Base-by-base conservation (phyloP, 2,888 invertebrate genomes). In the Operophtera brumata region DNA sequence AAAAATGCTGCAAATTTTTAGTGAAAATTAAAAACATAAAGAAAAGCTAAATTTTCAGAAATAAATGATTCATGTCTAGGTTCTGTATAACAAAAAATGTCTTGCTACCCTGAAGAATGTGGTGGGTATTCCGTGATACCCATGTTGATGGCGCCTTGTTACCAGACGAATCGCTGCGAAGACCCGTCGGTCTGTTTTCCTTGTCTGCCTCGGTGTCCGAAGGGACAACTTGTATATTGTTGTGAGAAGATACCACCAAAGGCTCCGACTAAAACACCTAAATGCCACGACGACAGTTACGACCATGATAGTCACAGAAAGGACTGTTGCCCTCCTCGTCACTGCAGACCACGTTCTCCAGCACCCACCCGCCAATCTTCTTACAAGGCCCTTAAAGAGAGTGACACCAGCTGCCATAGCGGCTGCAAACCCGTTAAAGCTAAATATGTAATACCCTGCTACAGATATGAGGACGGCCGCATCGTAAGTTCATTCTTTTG, bases 401-500 rank as follows among this genome's bases (percentile, higher is more conserved):
- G 39, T 70, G 69, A 35, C 53, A 61, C 59, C 2, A 68, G 69
- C 58, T 63, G 58, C 48, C 55, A 62, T 25, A 54, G 67, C 5
- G 39, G 55, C 12, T 79, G 77, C 65, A 76, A 70, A 55, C 80
- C 82, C 14, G 68, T 78, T 39, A 80, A 78, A 65, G 83, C 80
- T 2, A 88, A 89, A 78, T 89, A 88, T 57, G 79, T 89, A 30
- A 86, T 88, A 58, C 89, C 89, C 1, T 89, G 89, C 62, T 89
- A 88, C 57, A 75, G 88, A 68, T 90, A 89, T 39, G 89, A 89
- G 73, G 89, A 90, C 59, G 89, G 89, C 10, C 79, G 89, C 52
- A 86, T 89, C 59, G 89, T 90, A 81, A 88, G 89, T 85, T 52
- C 10, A 14, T 36, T 9, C 28, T 37, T 47, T 13, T 26, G 32